Evolutionary conservation across 2,113 vertebrate species (phyloP).

Genomic region (Apteryx mantelli): DNA sequence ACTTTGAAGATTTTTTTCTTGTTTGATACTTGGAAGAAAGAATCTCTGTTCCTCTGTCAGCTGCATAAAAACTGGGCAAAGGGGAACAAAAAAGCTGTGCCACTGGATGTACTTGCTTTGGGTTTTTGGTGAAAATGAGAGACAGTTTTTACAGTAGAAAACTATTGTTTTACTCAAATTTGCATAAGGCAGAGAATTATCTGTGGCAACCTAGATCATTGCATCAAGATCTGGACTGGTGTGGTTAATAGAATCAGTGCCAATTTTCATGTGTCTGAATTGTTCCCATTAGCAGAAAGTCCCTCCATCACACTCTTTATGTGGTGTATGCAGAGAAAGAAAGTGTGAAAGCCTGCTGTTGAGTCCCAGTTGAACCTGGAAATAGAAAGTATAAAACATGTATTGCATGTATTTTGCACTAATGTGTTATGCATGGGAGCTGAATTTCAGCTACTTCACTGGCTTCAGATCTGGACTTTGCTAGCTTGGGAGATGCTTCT

Average conservation of each 20-base stretch:
- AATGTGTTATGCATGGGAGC: fast-evolving
- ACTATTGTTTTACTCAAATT: neutral
- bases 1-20: neutral
- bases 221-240: neutral
- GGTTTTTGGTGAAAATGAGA: neutral
- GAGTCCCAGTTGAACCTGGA: neutral
- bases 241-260: neutral
- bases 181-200: neutral
- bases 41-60: neutral
- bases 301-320: neutral
- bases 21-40: neutral
- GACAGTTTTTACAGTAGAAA: neutral
- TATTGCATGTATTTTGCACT: neutral
- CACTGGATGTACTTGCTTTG: neutral
- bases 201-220: neutral
- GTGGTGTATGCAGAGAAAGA: neutral
- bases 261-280: neutral
- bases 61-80: neutral
- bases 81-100: neutral
- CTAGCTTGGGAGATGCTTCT: constrained; percentile 24
- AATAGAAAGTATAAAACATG: fast-evolving
- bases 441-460: neutral
- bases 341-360: neutral
- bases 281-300: neutral
- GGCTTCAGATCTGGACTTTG: neutral